Evolutionary conservation across 2,888 invertebrate species (phyloP).

Genomic region (Deilephila porcellus): DNA sequence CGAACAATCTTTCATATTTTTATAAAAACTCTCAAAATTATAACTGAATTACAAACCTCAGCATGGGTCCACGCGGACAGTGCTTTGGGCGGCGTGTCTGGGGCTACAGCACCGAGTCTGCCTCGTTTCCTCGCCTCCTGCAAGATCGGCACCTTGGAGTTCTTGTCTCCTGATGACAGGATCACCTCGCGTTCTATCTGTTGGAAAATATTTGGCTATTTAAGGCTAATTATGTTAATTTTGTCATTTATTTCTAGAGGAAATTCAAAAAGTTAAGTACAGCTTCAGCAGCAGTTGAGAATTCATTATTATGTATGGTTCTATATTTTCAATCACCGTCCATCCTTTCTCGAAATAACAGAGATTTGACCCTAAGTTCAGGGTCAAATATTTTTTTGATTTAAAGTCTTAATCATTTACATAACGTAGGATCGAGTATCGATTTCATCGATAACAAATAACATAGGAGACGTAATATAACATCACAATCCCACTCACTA

Average conservation of each 20-base stretch:
- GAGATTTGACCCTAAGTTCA: too few species aligned
- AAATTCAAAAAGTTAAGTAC: too few species aligned
- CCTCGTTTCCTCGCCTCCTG: slow-evolving; percentile 88
- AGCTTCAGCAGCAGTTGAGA: too few species aligned
- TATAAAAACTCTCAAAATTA: not conserved
- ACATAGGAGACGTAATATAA: not conserved
- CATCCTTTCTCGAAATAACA: too few species aligned
- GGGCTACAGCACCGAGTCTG: slow-evolving; percentile 87
- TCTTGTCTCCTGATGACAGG: slow-evolving; percentile 89
- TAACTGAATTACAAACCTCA: slow-evolving; percentile 57
- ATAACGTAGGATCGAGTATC: too few species aligned
- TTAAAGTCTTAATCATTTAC: too few species aligned
- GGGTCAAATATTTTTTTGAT: too few species aligned
- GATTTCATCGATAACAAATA: not conserved
- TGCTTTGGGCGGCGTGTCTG: slow-evolving; percentile 90
- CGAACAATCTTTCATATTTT: too few species aligned
- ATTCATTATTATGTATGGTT: too few species aligned
- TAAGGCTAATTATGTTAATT: not conserved
- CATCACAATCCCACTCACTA: not conserved
- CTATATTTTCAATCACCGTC: too few species aligned
- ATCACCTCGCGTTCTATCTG: slow-evolving; percentile 93
- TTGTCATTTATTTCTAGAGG: too few species aligned
- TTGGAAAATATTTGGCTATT: slow-evolving; percentile 34
- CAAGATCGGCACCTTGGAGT: slow-evolving; percentile 90
- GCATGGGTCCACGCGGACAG: slow-evolving; percentile 88